Conservation (phyloP, 2,113 vertebrate species). For the Muscicapa adusta region DNA sequence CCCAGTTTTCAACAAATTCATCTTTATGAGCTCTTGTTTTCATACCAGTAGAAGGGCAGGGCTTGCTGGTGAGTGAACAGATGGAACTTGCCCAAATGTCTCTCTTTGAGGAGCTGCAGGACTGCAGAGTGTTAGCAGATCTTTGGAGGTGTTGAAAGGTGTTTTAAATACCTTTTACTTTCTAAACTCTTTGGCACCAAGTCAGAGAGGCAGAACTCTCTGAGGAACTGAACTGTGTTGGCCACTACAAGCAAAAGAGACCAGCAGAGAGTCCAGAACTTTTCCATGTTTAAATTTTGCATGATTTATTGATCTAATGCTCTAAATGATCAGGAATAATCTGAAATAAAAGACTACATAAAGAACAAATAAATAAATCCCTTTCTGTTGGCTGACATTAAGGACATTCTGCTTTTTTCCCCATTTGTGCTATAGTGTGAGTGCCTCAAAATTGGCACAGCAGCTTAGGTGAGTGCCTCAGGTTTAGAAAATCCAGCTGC, state of each 20-base stretch:
- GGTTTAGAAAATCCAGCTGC: background rate
- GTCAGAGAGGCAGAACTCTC: background rate
- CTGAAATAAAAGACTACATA: background rate
- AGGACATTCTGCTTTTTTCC: background rate
- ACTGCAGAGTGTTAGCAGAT: background rate
- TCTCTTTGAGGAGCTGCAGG: background rate
- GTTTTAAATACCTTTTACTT: background rate
- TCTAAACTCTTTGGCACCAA: background rate
- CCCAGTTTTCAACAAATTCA: background rate
- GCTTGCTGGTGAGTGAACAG: background rate
- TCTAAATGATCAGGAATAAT: background rate
- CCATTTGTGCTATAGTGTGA: fast-evolving
- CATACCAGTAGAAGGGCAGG: background rate
- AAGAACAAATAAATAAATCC: fast-evolving
- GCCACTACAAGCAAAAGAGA: background rate
- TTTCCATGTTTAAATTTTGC: background rate
- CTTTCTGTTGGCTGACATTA: background rate
- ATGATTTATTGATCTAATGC: fast-evolving
- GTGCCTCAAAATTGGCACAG: background rate
- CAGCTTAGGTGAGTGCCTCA: background rate
- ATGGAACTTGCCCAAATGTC: background rate
- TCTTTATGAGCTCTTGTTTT: background rate
- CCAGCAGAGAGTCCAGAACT: background rate
- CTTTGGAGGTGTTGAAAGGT: background rate
- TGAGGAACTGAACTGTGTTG: background rate